These are phyloP conservation scores for Ypsolopha sequella DNA, from an alignment of 2,888 invertebrate species.

Conservation along the genomic window DNA sequence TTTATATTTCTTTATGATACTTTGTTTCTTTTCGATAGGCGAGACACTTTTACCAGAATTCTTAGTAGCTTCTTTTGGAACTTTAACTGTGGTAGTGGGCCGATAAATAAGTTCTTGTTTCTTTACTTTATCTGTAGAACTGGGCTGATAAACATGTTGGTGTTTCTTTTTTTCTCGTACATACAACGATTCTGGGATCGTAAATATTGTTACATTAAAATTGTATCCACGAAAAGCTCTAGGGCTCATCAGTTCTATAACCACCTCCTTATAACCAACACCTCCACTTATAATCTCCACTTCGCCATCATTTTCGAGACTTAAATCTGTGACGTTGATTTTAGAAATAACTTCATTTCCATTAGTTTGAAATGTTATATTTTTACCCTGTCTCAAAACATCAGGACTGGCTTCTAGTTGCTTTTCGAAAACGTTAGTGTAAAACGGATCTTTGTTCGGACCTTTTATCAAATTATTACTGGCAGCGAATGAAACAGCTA, in stretches of 20 bases:
- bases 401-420: constrained; percentile 41
- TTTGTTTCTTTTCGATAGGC: too few species aligned
- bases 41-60: too few species aligned
- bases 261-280: constrained; percentile 41
- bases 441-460: constrained; percentile 17
- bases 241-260: constrained; percentile 49
- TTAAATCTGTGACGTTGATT: constrained; percentile 37
- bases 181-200: too few species aligned
- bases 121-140: too few species aligned
- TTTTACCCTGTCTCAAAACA: constrained; percentile 38
- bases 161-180: too few species aligned
- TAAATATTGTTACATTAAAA: constrained; percentile 19
- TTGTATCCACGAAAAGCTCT: constrained; percentile 45
- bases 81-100: too few species aligned
- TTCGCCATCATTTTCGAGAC: constrained; percentile 49
- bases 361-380: constrained; percentile 33
- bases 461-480: constrained; percentile 38
- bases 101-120: too few species aligned
- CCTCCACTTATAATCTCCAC: constrained; percentile 45
- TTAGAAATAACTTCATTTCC: constrained; percentile 36
- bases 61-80: too few species aligned
- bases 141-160: too few species aligned
- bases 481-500: constrained; percentile 14
- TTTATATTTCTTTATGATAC: too few species aligned
- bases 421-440: constrained; percentile 34